These are phyloP conservation scores for Anoncus sp. DNA, from an alignment of 2,888 invertebrate genomes.

Conservation along the genomic window DNA sequence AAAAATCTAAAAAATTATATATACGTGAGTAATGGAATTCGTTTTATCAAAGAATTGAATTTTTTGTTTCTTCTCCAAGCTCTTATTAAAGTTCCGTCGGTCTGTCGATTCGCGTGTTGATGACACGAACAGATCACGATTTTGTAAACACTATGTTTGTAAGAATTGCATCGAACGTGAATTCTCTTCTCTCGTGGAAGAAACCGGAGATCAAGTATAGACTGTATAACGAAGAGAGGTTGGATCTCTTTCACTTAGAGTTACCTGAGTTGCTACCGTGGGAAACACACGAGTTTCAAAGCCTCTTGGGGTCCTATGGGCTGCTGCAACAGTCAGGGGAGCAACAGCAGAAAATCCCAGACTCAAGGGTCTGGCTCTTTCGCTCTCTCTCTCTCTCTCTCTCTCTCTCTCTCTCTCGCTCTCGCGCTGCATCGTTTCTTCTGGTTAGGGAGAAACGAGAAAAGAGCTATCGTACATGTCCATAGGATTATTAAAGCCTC, in stretches of 20 bases:
- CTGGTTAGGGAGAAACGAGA: conserved; percentile 31
- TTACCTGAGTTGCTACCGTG: conserved; percentile 75
- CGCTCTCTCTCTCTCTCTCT: conserved; percentile 21
- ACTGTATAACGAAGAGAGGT: conserved; percentile 16
- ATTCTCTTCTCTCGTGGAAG: conserved; percentile 11
- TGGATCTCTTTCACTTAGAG: conserved; percentile 57
- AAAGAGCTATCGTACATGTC: conserved; percentile 51
- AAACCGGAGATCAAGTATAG: conserved; percentile 42
- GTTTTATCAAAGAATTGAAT: too few species aligned
- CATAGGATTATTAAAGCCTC: conserved; percentile 53
- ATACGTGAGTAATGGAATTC: too few species aligned
- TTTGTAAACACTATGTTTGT: conserved; percentile 4
- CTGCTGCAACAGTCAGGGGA: conserved; percentile 43
- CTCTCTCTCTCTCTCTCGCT: conserved; percentile 26
- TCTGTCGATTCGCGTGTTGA: background rate
- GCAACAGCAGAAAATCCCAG: conserved; percentile 51
- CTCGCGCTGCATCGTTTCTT: conserved; percentile 17
- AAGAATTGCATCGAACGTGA: conserved; percentile 30
- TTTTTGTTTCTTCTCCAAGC: background rate
- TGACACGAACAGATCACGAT: background rate
- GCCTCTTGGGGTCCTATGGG: conserved; percentile 45
- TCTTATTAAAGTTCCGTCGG: background rate
- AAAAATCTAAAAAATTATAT: too few species aligned
- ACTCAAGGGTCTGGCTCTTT: conserved; percentile 39
- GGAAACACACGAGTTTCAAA: conserved; percentile 72